Conservation (phyloP, 2,797 vertebrate species). For the Macropodus opercularis region DNA sequence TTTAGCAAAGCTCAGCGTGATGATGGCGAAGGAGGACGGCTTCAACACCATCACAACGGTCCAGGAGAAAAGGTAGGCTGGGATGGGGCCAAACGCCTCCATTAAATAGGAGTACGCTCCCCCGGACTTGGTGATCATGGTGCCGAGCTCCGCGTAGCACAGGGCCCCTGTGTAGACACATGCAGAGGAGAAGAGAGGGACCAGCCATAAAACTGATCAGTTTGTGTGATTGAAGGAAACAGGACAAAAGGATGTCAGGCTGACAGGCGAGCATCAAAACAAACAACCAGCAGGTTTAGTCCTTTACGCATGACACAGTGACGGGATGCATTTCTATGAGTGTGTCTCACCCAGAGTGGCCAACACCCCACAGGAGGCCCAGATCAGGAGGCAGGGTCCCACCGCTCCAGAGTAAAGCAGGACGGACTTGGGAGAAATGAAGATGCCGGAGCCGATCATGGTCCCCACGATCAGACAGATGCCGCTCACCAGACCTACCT, state of each 20-base stretch:
- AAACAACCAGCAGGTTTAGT: too few species aligned
- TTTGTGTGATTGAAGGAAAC: too few species aligned
- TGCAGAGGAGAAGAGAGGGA: too few species aligned
- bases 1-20: conserved; percentile 91
- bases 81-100: conserved; percentile 88
- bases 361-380: conserved; percentile 90
- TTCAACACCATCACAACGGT: conserved; percentile 88
- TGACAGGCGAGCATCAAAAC: too few species aligned
- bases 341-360: conserved; percentile 91
- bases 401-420: conserved; percentile 87
- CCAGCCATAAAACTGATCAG: too few species aligned
- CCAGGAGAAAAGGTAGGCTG: conserved; percentile 93
- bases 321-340: too few species aligned
- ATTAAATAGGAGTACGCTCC: conserved; percentile 91
- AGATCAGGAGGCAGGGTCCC: conserved; percentile 90
- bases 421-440: conserved; percentile 94
- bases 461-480: conserved; percentile 93
- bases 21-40: conserved; percentile 91
- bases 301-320: too few species aligned
- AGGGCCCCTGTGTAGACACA: conserved; percentile 84
- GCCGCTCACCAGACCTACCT: conserved; percentile 93
- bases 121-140: conserved; percentile 95
- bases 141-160: conserved; percentile 95
- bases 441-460: conserved; percentile 97
- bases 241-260: too few species aligned